Conservation (phyloP, 2,113 vertebrate species). For the Syngnathus floridae region DNA sequence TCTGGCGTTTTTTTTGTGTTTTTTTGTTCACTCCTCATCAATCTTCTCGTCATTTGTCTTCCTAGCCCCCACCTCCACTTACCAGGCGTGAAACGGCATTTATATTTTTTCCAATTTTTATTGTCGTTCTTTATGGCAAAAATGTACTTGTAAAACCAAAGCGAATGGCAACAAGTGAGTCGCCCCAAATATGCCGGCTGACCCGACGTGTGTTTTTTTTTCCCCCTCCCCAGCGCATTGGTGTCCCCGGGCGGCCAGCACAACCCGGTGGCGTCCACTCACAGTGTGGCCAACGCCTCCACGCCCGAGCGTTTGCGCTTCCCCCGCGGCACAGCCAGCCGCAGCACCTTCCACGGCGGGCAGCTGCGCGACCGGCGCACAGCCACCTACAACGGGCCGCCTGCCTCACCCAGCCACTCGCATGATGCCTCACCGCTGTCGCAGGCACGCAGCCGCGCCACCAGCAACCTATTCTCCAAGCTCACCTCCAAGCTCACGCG, state of each 20-base stretch:
- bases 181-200: neutral
- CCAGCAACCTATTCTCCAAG: conserved; percentile 94
- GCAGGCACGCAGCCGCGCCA: conserved; percentile 86
- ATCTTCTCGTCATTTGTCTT: conserved; percentile 30
- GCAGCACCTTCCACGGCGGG: conserved; percentile 93
- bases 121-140: too few relatives aligned
- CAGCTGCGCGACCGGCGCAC: conserved; percentile 92
- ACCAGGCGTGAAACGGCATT: too few relatives aligned
- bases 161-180: too few relatives aligned
- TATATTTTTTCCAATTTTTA: too few relatives aligned
- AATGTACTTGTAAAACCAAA: too few relatives aligned
- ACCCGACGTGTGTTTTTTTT: neutral
- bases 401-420: conserved; percentile 90
- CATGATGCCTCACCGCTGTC: conserved; percentile 87
- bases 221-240: conserved; percentile 59
- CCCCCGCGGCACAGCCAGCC: conserved; percentile 86
- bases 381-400: conserved; percentile 93
- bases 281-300: conserved; percentile 87
- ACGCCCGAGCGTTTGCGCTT: conserved; percentile 90
- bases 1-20: conserved; percentile 21
- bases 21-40: conserved; percentile 25
- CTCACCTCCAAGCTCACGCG: conserved; percentile 94
- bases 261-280: conserved; percentile 89
- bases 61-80: too few relatives aligned
- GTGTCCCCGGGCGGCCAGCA: conserved; percentile 79